phyloP scores from a whole-genome alignment of 92 coral and sea anemone genomes.

The Actinernus sp. region DNA sequence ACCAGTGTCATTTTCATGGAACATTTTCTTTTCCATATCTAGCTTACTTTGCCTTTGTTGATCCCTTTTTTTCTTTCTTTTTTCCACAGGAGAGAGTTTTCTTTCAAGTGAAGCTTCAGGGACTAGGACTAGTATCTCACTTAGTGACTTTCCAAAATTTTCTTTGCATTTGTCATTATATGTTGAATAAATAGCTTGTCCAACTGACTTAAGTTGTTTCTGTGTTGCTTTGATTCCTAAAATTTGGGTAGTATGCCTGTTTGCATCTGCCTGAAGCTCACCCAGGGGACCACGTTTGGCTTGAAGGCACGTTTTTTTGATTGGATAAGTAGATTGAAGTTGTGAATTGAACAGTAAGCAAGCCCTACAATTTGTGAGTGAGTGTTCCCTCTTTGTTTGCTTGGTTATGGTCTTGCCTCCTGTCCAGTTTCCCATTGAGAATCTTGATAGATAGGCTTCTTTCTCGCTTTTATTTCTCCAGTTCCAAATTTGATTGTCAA shows the following conservation, averaged over 20 bases:
- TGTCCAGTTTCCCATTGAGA: slow-evolving; percentile 13
- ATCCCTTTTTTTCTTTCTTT: slow-evolving; percentile 4
- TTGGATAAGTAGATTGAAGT: too few relatives aligned
- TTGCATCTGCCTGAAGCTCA: too few relatives aligned
- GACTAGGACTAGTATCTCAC: slow-evolving; percentile 38
- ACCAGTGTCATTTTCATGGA: too few relatives aligned
- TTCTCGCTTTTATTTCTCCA: slow-evolving; percentile 25
- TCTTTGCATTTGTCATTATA: slow-evolving; percentile 32
- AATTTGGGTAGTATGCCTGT: too few relatives aligned
- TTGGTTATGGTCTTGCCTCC: slow-evolving; percentile 2
- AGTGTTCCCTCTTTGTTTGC: slow-evolving; percentile 17
- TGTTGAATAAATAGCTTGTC: slow-evolving; percentile 25
- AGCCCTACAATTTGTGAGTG: slow-evolving; percentile 28
- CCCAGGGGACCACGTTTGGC: too few relatives aligned
- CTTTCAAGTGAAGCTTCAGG: slow-evolving; percentile 55
- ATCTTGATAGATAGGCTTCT: slow-evolving; percentile 12
- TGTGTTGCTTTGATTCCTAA: too few relatives aligned
- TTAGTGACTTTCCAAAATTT: slow-evolving; percentile 31
- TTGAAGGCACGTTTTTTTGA: too few relatives aligned
- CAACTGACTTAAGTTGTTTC: too few relatives aligned
- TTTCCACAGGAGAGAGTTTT: slow-evolving; percentile 47
- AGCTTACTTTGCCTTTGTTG: too few relatives aligned
- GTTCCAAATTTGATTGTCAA: slow-evolving; percentile 1
- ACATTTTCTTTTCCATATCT: too few relatives aligned
- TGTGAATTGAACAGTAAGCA: slow-evolving; percentile 16